A percentile compares a stretch with the other conserved stretches of the same genome.
Conservation (phyloP, 1,140 invertebrate species). For the Globodera ellingtonae region DNA sequence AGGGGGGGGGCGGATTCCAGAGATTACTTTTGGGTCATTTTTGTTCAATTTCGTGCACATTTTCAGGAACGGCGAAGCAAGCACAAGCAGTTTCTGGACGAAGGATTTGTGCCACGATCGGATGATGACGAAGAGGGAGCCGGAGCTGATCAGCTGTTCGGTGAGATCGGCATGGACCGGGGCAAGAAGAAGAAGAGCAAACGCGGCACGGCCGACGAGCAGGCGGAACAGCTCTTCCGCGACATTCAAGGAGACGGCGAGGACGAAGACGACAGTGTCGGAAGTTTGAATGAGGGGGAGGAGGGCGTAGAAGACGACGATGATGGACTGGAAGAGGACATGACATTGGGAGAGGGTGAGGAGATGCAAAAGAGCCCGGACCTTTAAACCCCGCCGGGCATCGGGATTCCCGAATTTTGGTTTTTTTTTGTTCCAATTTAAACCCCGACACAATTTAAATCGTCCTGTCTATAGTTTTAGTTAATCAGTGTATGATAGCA, state of each 20-base stretch:
- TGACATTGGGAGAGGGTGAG: not conserved
- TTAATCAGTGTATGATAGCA: not conserved
- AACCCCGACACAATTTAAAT: not conserved
- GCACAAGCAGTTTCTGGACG: not conserved
- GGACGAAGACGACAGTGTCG: not conserved
- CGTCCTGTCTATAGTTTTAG: too few relatives aligned
- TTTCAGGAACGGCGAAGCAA: not conserved
- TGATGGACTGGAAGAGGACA: not conserved
- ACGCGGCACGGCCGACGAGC: not conserved
- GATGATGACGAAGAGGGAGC: conserved; percentile 3
- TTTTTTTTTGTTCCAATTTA: not conserved
- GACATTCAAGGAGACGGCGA: not conserved
- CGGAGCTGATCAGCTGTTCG: not conserved
- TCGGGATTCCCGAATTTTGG: not conserved
- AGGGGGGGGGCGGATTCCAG: too few relatives aligned
- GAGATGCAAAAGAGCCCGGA: too few relatives aligned
- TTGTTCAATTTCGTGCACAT: not conserved
- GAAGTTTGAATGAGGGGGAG: not conserved
- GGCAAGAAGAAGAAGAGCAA: not conserved
- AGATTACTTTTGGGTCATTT: too few relatives aligned
- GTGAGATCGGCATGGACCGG: too few relatives aligned
- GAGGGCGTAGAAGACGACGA: not conserved
- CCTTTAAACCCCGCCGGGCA: too few relatives aligned
- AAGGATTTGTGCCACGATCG: not conserved
- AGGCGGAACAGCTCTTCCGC: conserved; percentile 19